Evolutionary conservation across 2,797 vertebrate species (phyloP), one percentile per base, ranked within the genome.

Genomic region (Platalea minor): DNA sequence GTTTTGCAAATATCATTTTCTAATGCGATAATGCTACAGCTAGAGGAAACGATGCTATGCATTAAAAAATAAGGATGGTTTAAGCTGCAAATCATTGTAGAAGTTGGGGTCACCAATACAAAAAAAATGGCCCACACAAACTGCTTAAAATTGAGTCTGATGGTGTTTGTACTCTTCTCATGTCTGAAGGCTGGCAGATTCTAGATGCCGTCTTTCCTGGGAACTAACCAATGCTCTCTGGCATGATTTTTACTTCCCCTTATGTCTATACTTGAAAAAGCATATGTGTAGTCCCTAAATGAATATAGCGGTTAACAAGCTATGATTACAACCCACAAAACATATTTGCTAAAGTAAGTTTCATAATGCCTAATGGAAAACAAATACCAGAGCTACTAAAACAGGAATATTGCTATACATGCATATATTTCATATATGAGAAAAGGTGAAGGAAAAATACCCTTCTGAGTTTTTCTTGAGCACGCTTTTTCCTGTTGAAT

Each of bases 231-330:
- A 73, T 94, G 92, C 92, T 94, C 91, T 90, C 73, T 96, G 96
- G 92, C 93, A 92, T 92, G 91, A 86, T 92, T 97, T 96, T 96
- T 81, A 67, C 79, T 96, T 97, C 93, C 94, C 93, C 89, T 95
- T 96, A 92, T 97, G 92, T 91, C 92, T 96, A 14, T 81, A 85
- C 95, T 95, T 90, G 92, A 93, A 84, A 94, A 96, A 96, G 43
- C 91, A 88, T 95, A 95, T 89, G 84, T 89, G 73, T 94, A 91
- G 93, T 79, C 87, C 85, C 73, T 94, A 92, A 97, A 94, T 92
- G 92, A 95, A 94, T 96, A 86, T 92, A 95, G 82, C 63, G 91
- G 92, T 96, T 96, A 97, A 94, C 87, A 97, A 96, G 94, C 91
- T 95, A 96, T 63, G 91, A 95, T 96, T 91, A 79, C 92, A 97